Conservation (phyloP, 1,140 invertebrate species). For the Papilio helenus region DNA sequence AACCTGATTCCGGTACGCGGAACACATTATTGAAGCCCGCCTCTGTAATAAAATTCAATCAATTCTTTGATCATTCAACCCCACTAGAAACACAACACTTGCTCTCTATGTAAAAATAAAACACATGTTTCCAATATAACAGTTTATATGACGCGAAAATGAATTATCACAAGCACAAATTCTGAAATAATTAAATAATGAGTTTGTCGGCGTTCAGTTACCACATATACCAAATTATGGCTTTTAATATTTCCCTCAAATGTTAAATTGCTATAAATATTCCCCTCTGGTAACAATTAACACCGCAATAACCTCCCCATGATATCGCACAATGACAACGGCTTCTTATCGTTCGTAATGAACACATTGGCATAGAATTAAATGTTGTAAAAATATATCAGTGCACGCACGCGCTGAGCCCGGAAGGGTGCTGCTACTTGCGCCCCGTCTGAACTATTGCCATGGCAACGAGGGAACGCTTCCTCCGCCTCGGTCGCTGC, state of each 20-base stretch:
- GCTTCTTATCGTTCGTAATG: constrained; percentile 65
- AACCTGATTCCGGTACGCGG: constrained; percentile 57
- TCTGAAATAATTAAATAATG: not conserved
- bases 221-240: not conserved
- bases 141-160: not conserved
- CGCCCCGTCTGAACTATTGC: constrained; percentile 71
- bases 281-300: constrained; percentile 25
- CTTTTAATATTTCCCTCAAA: not conserved
- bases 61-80: constrained; percentile 61
- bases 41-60: constrained; percentile 66
- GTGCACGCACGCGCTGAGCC: constrained; percentile 51
- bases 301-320: constrained; percentile 49
- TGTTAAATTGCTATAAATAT: constrained; percentile 11
- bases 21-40: constrained; percentile 61
- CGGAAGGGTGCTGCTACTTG: constrained; percentile 46
- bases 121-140: not conserved
- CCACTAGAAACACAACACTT: constrained; percentile 24
- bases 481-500: constrained; percentile 70
- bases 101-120: constrained; percentile 4
- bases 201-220: not conserved
- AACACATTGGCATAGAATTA: constrained; percentile 67
- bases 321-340: constrained; percentile 46
- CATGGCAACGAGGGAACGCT: constrained; percentile 76
- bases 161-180: not conserved
- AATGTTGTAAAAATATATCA: constrained; percentile 72